Base-by-base conservation (phyloP, 2,797 vertebrate species). In the Eleutherodactylus coqui region DNA sequence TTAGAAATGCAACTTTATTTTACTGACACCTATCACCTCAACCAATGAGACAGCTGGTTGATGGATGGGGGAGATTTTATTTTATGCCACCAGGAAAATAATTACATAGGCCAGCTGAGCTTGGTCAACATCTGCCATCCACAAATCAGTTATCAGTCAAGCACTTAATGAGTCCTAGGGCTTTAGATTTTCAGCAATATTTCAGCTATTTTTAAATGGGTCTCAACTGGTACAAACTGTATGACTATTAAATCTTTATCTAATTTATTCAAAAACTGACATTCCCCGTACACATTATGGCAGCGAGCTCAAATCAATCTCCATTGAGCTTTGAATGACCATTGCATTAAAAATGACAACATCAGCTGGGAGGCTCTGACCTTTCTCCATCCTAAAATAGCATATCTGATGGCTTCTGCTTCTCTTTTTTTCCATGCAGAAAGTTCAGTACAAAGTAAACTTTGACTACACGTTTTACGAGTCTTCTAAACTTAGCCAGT, bases 341-440 rank as follows among this genome's bases (percentile, higher is more conserved):
- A 75, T 62, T 60, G 70, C 51, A 83, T 62, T 75, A 72, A 83
- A 72, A 73, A 73, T 55, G 4, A 60, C n/a, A 75, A 75, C 60
- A 60, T 62, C 70, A 62, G 51, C 70, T 45, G 82, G 82, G 82
- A 62, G 45, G 72, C 51, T 60, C 55, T 83, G 81, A 75, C 69
- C 69, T 83, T 83, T 83, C 69, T 9, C n/a, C 53, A 38, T 73
- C 69, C 69, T 58, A 83, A 83, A 73, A 83, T 83, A 83, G 51
- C 51, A 73, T 27, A 73, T 82, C 49, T 51, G 10, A 4, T 14
- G 72, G 16, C 45, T 47, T 4, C 43, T 53, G 19, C 16, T 1
- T 55, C 34, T 43, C 11, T 82, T 73, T 82, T 73, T 73, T 21
- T 45, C 41, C 10, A 83, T 45, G 38, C 19, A 49, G 51, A 75